Percentiles rank a stretch among this genome's conserved stretches.
phyloP scores from a whole-genome alignment of 2,888 invertebrate species.

The Torymus tubicola region DNA sequence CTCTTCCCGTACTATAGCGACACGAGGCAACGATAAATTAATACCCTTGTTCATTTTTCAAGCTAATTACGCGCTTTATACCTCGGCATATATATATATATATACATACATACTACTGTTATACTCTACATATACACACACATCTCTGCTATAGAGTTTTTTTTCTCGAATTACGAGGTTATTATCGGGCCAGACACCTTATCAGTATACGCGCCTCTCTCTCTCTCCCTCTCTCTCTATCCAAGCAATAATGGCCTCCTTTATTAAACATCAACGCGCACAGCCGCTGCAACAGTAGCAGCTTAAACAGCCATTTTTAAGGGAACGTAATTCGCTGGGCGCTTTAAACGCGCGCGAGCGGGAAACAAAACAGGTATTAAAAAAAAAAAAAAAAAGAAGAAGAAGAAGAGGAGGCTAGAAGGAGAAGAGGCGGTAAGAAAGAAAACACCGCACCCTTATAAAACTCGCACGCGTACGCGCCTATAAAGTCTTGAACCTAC shows the following conservation, averaged over 20 bases:
- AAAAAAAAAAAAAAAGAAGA: not conserved
- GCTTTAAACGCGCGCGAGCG: slow-evolving; percentile 11
- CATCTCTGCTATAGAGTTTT: too few species aligned
- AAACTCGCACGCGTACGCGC: not conserved
- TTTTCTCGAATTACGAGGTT: slow-evolving; percentile 12
- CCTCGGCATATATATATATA: too few species aligned
- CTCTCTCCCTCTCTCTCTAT: not conserved
- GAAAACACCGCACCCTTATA: slow-evolving; percentile 12
- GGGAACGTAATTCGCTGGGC: slow-evolving; percentile 13
- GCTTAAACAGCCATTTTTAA: slow-evolving; percentile 36
- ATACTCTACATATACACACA: not conserved
- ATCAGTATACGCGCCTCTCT: slow-evolving; percentile 30
- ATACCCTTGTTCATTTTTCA: too few species aligned
- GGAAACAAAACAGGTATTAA: not conserved
- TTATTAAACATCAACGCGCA: slow-evolving; percentile 32
- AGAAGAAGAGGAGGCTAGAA: not conserved
- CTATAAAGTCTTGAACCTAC: slow-evolving; percentile 36
- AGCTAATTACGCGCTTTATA: too few species aligned
- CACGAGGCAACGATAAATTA: too few species aligned
- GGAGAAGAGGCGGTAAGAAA: not conserved
- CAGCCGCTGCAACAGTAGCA: not conserved
- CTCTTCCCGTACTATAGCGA: too few species aligned
- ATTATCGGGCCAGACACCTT: slow-evolving; percentile 6
- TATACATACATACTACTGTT: too few species aligned
- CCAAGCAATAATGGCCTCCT: slow-evolving; percentile 18